Conservation (phyloP, 2,113 vertebrate species). For the Archocentrus centrarchus region DNA sequence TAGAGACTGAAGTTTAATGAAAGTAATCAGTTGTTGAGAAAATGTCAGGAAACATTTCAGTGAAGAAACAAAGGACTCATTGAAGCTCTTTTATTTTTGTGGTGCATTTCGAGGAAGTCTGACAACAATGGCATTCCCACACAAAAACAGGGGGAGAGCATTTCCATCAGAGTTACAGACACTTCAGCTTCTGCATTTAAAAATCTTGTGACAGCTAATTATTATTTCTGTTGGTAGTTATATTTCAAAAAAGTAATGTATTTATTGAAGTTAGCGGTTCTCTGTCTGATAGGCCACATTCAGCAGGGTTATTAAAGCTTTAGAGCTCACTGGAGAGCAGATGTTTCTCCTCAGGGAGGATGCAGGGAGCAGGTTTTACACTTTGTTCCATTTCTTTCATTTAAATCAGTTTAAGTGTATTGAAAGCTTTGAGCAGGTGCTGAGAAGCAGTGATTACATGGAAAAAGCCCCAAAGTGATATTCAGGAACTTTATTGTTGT, state of each 20-base stretch:
- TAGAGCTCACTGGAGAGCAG: neutral
- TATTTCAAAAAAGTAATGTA: neutral
- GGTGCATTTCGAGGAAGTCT: neutral
- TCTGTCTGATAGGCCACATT: neutral
- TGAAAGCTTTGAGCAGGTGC: neutral
- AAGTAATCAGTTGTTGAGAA: neutral
- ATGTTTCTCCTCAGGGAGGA: neutral
- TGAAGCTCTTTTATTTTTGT: neutral
- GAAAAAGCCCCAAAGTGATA: neutral
- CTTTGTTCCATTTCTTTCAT: rapidly evolving
- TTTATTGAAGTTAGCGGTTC: neutral
- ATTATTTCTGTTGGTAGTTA: rapidly evolving
- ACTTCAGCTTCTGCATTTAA: neutral
- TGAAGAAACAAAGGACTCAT: neutral
- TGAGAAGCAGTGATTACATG: neutral
- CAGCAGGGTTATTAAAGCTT: rapidly evolving
- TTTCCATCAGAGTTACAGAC: neutral
- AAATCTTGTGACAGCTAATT: neutral
- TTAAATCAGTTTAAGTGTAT: neutral
- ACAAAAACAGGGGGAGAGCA: neutral
- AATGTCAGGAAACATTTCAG: neutral
- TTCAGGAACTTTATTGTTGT: rapidly evolving
- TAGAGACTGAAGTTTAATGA: neutral
- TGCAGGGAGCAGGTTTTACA: neutral
- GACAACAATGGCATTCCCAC: neutral